Conservation (phyloP, 2,113 vertebrate genomes). For the Lasiurus cinereus region DNA sequence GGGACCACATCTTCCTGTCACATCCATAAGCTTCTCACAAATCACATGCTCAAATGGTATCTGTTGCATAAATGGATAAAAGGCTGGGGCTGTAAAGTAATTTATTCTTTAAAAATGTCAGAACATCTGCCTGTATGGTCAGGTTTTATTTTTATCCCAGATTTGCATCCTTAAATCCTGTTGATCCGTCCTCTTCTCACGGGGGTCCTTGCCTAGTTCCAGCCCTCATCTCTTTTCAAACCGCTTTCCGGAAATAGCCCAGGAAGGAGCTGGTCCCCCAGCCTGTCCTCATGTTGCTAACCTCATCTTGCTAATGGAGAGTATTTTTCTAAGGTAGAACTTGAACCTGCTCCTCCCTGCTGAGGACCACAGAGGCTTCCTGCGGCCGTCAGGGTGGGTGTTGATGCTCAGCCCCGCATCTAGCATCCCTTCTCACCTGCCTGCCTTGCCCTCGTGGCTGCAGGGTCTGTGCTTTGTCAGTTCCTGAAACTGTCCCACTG, state of each 20-base stretch:
- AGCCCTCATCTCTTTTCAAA: background rate
- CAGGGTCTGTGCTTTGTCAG: background rate
- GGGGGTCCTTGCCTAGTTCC: background rate
- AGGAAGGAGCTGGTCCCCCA: background rate
- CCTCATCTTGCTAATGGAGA: background rate
- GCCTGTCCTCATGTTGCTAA: no score
- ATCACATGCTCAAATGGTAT: background rate
- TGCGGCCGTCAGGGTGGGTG: background rate
- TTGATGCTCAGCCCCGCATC: accelerated
- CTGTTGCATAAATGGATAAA: background rate
- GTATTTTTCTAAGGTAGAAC: background rate
- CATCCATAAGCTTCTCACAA: background rate
- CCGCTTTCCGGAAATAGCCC: background rate
- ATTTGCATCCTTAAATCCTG: background rate
- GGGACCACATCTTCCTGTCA: accelerated
- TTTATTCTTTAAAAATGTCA: constrained; percentile 4
- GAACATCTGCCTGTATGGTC: background rate
- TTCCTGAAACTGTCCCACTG: background rate
- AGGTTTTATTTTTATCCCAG: constrained; percentile 1
- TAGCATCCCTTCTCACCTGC: background rate
- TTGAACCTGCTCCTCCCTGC: background rate
- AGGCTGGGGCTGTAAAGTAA: background rate
- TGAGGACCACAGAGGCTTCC: background rate
- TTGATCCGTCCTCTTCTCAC: background rate
- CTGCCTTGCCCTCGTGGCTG: background rate